Evolutionary conservation across 64 coral and sea anemone genomes (phyloP).

Genomic region (Platygyra sinensis): DNA sequence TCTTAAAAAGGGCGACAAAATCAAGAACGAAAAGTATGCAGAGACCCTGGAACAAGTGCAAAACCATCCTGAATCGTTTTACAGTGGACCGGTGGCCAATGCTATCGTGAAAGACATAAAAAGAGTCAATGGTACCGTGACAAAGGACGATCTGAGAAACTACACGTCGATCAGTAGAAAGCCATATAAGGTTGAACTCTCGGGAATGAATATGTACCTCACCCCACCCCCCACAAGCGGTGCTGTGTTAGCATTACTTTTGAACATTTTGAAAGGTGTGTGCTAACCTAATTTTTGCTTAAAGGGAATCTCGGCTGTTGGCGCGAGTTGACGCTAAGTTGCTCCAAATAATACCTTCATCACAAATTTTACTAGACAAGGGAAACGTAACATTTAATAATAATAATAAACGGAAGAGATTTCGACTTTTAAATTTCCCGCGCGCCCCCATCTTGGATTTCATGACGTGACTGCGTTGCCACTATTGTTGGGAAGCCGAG

Average conservation of each 20-base stretch:
- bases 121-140: slow-evolving; percentile 1
- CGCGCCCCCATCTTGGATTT: too few relatives aligned
- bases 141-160: slow-evolving; percentile 3
- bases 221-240: slow-evolving; percentile 80
- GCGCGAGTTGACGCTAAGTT: too few relatives aligned
- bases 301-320: too few relatives aligned
- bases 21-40: slow-evolving; percentile 71
- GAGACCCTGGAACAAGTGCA: slow-evolving; percentile 67
- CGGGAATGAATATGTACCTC: slow-evolving; percentile 51
- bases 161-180: background rate
- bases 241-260: slow-evolving; percentile 64
- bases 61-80: slow-evolving; percentile 75
- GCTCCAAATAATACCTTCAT: too few relatives aligned
- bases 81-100: slow-evolving; percentile 61
- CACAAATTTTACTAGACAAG: too few relatives aligned
- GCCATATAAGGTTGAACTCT: background rate
- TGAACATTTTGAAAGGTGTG: slow-evolving; percentile 87
- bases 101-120: slow-evolving; percentile 25
- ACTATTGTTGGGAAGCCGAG: too few relatives aligned
- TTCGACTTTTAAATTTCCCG: too few relatives aligned
- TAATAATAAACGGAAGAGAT: too few relatives aligned
- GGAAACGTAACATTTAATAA: too few relatives aligned
- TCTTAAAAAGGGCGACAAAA: slow-evolving; percentile 35
- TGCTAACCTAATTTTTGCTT: too few relatives aligned
- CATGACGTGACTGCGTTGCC: too few relatives aligned